Base-by-base conservation (phyloP, 2,888 invertebrate genomes). In the Chymomyza fuscimana region DNA sequence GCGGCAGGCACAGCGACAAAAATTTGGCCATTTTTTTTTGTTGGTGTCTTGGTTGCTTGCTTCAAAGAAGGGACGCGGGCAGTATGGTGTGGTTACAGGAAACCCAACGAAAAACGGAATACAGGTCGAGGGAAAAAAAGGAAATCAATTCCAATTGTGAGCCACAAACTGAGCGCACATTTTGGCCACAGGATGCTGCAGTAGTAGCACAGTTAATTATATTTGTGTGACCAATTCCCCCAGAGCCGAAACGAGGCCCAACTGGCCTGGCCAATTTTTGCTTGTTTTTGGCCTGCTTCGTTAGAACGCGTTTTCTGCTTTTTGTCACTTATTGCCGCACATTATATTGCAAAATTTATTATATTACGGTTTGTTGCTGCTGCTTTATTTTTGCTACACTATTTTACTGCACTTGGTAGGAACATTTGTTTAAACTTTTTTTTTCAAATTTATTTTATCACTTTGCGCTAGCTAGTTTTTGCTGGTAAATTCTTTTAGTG, bases 121-220 rank as follows among this genome's bases (percentile, higher is more conserved):
- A 19, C 25, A 46, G 19, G 58, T 19, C 29, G 58, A 5, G 9
- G 25, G 58, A 76, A 82, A 85, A 81, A 74, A 70, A 56, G 82
- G 81, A 60, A 87, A 87, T 82, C 87, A 82, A 87, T 87, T 82
- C 81, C 79, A 80, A 73, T 85, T 65, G 75, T 72, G 63, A 67
- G 73, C 66, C 69, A 56, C 54, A 80, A 77, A 84, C 62, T 76
- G 74, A 74, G 86, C 86, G 83, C 82, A 87, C 87, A 87, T 82
- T 72, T 87, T 82, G 81, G 75, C 78, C 72, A 67, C 16, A 54
- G 54, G 22, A 46, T 64, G 77, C 66, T 65, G 50, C 36, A 52
- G 54, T 63, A 58, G 72, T 61, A 65, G 69, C 36, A 36, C 59
- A 73, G 77, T 69, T 70, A 77, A 69, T 69, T 72, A 51, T 66